Base-by-base conservation (phyloP, 2,888 invertebrate species). In the Caenorhabditis wallacei region DNA sequence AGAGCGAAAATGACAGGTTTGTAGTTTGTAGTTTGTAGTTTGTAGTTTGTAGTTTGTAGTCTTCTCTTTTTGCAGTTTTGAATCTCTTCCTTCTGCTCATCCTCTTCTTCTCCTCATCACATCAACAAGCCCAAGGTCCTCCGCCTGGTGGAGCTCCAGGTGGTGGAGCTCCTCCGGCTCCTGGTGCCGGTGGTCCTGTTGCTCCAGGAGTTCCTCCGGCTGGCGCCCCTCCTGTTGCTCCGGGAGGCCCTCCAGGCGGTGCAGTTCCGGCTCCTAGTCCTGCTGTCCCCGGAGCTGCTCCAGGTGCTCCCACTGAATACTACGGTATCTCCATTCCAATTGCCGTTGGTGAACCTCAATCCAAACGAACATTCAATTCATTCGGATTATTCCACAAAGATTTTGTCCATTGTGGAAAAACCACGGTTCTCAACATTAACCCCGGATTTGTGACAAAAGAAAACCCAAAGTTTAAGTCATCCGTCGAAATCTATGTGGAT, bases 321-420 rank as follows among this genome's bases (percentile, higher is more conserved):
- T 46, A 63, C 46, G n/a, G 48, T 35, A 43, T 64, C 18, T 24
- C 48, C 20, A 8, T 64, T 0, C 64, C 64, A 7, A 18, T 48
- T 2, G 64, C 46, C 1, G 48, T 13, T 13, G 64, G 64, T 5
- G 51, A 64, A 8, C 64, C 64, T 10, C 64, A 64, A 51, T 8
- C 30, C 4, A 11, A 2, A 2, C 46, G 64, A 1, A 48, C 3
- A 8, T 16, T 43, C 2, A 18, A 18, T 1, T 4, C 11, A 18
- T 64, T 64, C 4, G 64, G 64, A 11, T 1, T n/a, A 2, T 61
- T 61, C 43, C 43, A 40, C 11, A 8, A 48, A 4, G 30, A 16
- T 4, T 59, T 59, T 40, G 22, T 22, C 2, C 35, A 1, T 2
- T 59, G 59, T 13, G 59, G 59, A 8, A 22, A 37, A 59, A 22